These are phyloP conservation scores for Cephus pygmeus DNA, from an alignment of 2,888 invertebrate genomes.

Conservation along the genomic window DNA sequence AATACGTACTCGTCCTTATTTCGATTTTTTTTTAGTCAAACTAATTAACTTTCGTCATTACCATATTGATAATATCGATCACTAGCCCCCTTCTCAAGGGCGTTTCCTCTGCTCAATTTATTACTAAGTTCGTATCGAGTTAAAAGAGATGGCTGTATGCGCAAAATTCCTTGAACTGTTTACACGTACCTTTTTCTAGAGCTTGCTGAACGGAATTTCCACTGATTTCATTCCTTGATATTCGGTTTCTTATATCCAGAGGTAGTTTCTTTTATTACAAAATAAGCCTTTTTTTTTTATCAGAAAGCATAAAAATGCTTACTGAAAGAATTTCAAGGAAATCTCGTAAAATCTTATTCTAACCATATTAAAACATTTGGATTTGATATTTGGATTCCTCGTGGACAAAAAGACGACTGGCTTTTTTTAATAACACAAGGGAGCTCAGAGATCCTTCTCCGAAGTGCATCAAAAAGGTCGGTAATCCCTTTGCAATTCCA, in stretches of 20 bases:
- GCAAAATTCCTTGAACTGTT: neutral
- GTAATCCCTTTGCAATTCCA: neutral
- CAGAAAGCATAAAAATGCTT: neutral
- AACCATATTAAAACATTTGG: neutral
- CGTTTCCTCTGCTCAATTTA: neutral
- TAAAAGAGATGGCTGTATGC: neutral
- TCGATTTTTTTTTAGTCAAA: neutral
- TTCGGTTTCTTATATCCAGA: neutral
- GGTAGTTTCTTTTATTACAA: neutral
- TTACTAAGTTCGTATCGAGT: neutral
- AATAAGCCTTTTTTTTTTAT: neutral
- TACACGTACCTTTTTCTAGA: neutral
- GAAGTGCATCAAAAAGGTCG: neutral
- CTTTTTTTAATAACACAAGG: neutral
- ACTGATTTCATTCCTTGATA: neutral
- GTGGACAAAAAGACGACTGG: neutral
- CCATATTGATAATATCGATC: neutral
- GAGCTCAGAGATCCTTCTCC: neutral
- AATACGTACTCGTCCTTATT: neutral
- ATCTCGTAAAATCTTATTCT: neutral
- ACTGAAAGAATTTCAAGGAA: neutral
- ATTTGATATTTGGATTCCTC: neutral
- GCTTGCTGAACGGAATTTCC: neutral
- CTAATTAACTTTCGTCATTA: neutral
- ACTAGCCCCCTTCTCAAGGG: neutral